Percentiles rank a stretch among this genome's conserved stretches.
Conservation (phyloP, 1,140 invertebrate genomes). For the Panagrolaimus sp. region DNA sequence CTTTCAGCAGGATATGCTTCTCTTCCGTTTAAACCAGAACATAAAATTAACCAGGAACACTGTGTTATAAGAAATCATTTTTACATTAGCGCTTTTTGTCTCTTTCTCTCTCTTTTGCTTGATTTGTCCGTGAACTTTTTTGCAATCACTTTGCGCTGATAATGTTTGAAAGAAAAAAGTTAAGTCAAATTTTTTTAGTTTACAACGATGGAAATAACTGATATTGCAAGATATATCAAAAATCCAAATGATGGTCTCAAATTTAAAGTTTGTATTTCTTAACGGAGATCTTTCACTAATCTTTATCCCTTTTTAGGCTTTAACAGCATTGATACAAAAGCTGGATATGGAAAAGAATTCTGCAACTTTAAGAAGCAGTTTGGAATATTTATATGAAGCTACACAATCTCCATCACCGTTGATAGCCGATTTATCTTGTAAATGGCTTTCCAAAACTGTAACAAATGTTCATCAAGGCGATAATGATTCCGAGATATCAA, state of each 20-base stretch:
- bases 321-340: not conserved
- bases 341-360: constrained; percentile 1
- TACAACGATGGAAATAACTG: not conserved
- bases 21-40: no score
- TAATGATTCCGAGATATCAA: not conserved
- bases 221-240: not conserved
- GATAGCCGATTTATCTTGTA: not conserved
- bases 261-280: not conserved
- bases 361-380: not conserved
- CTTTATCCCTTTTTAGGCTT: not conserved
- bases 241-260: not conserved
- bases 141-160: no score
- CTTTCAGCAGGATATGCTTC: no score
- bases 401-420: not conserved
- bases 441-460: not conserved
- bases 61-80: no score
- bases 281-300: no score
- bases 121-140: no score
- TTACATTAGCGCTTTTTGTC: no score
- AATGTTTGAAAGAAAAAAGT: no score
- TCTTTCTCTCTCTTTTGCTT: no score
- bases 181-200: no score
- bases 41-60: no score
- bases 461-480: not conserved
- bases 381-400: not conserved